Evolutionary conservation across 1,140 invertebrate species (phyloP), one percentile per base, ranked within the genome.

Genomic region (Phymastichus coffea): DNA sequence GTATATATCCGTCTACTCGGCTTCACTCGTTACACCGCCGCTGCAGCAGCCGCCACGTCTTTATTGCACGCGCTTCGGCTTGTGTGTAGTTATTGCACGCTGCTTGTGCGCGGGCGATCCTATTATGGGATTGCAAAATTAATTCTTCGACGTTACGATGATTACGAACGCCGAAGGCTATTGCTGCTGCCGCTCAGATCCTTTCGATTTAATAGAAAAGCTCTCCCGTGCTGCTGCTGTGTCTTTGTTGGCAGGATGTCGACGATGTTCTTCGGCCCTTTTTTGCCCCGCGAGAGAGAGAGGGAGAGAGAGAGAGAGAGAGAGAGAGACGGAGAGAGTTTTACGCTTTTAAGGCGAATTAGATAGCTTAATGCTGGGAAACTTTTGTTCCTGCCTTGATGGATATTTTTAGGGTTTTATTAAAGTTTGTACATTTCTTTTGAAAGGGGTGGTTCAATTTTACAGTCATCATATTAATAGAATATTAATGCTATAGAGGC

Each of bases 111-210:
- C 17, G 1, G 3, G 14, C 37, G 25, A 23, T 44, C 57, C 57
- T 44, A 14, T 58, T 58, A 58, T 52, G 57, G 57, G 25, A 33
- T 12, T 33, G 35, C 9, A 44, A 52, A 51, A 58, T 58, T 58
- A 58, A 52, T 52, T 58, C 38, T 44, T 52, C 48, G 47, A 58
- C 44, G 56, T 58, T 25, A 51, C 19, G 38, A 57, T 41, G 56
- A 57, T 49, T 33, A 44, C 37, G 10, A n/a, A n/a, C 30, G 12
- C 22, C 30, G 30, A 46, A 17, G 44, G 41, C 35, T 57, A 33
- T 33, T 57, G 55, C 4, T 30, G 12, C 38, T 3, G 9, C 15
- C 22, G 4, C n/a, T n/a, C n/a, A n/a, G n/a, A n/a, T n/a, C n/a
- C n/a, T n/a, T n/a, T n/a, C 35, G 26, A 47, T 47, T 15, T 25